Evolutionary conservation across 1,140 invertebrate genomes (phyloP), one percentile per base, ranked within the genome.

Genomic region (Zaprionus ornatus): DNA sequence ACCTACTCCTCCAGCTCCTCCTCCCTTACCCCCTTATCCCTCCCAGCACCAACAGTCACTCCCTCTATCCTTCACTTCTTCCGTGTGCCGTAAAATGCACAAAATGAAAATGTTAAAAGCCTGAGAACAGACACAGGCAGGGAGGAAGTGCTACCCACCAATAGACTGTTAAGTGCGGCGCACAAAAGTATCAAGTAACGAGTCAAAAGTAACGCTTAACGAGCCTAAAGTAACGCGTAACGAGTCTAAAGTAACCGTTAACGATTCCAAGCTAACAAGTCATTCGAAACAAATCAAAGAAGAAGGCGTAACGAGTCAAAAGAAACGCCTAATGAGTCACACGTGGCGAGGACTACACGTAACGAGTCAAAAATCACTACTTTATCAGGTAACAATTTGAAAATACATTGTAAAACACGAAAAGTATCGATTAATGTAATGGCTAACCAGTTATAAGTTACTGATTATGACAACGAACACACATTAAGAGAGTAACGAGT

Each of bases 81-180:
- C 40, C 37, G 45, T 69, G 42, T 50, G 63, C 59, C 54, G 59
- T 75, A 57, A 79, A 79, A 62, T 74, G 72, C 76, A 75, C 66
- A 66, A 71, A 70, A 70, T 61, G 42, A 55, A 77, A 70, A 60
- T 66, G 73, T 66, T 56, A 48, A 65, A 62, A 37, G 10, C 70
- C 52, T 50, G 32, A 50, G 21, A 40, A 65, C 42, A 17, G 19
- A 52, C 9, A 6, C 13, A 64, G 13, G 7, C 5, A n/a, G 7
- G 7, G 2, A 17, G n/a, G 7, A n/a, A 17, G 40, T 17, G 40
- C n/a, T 19, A 4, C n/a, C 40, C 40, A 45, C 32, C 84, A 64
- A 80, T 88, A 80, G 77, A 55, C 74, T 77, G 80, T 61, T 75
- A 84, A 88, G 56, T 80, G 60, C 83, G 74, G 69, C 37, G 72